phyloP scores from a whole-genome alignment of 1,140 invertebrate species.

The Andrena cerasifolii region DNA sequence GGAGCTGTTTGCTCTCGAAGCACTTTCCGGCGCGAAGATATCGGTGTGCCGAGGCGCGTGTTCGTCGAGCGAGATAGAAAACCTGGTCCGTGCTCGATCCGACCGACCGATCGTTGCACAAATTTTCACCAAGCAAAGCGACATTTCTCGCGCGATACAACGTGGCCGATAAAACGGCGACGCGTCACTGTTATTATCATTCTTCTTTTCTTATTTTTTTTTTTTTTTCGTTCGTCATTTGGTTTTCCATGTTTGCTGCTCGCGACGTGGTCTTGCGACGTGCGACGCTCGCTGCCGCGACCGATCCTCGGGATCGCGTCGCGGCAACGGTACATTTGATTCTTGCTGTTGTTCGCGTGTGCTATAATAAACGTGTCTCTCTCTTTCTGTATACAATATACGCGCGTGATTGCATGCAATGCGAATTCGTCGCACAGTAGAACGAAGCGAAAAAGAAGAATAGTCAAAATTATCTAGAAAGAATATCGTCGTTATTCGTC shows the following conservation, averaged over 20 bases:
- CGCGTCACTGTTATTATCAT: slow-evolving; percentile 14
- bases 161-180: slow-evolving; percentile 59
- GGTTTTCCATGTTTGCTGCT: neutral
- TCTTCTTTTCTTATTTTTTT: neutral
- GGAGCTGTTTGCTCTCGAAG: too few species aligned
- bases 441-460: slow-evolving; percentile 58
- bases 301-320: too few species aligned
- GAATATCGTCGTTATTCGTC: slow-evolving; percentile 77
- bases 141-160: slow-evolving; percentile 56
- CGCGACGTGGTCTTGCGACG: slow-evolving; percentile 3
- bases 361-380: slow-evolving; percentile 9
- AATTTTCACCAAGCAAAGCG: slow-evolving; percentile 47
- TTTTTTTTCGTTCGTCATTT: neutral
- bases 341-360: too few species aligned
- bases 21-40: too few species aligned
- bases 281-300: too few species aligned
- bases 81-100: neutral
- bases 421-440: slow-evolving; percentile 47
- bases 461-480: slow-evolving; percentile 77
- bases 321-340: too few species aligned
- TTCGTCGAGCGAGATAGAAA: too few species aligned
- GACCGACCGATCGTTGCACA: slow-evolving; percentile 30
- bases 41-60: too few species aligned
- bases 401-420: slow-evolving; percentile 22
- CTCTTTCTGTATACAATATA: neutral